Evolutionary conservation across 2,113 vertebrate genomes (phyloP).

Genomic region (Catharus fuscescens): DNA sequence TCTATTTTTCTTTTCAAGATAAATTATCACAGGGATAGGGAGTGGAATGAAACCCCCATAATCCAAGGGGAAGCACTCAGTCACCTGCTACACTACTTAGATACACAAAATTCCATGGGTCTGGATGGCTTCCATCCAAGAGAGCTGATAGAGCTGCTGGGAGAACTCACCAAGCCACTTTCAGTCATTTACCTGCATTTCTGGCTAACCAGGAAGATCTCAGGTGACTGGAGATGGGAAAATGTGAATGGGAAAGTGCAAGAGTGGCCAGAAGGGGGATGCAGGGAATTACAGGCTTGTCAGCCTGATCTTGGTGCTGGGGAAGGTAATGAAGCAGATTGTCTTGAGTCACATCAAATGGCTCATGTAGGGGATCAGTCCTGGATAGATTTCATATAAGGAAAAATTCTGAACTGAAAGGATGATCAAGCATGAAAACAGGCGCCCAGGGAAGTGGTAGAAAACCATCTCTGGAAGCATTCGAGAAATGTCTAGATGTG

Average conservation of each 20-base stretch:
- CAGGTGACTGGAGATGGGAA: neutral
- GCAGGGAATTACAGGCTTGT: neutral
- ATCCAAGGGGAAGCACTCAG: neutral
- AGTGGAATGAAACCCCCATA: neutral
- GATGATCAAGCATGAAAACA: neutral
- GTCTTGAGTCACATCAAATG: neutral
- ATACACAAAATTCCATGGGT: neutral
- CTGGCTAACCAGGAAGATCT: neutral
- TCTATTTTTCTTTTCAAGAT: neutral
- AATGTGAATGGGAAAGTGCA: neutral
- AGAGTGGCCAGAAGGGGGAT: neutral
- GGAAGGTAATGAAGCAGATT: neutral
- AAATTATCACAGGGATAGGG: neutral
- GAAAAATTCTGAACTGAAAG: neutral
- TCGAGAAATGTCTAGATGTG: neutral
- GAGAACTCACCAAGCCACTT: neutral
- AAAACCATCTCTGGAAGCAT: neutral
- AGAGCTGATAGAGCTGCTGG: neutral
- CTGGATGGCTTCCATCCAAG: neutral
- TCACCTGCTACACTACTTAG: neutral
- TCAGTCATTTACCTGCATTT: neutral
- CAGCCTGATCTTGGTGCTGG: neutral
- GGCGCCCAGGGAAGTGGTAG: neutral
- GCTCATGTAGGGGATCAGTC: rapidly evolving
- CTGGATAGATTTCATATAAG: neutral